phyloP scores from a whole-genome alignment of 1,140 invertebrate genomes.

The Battus philenor region DNA sequence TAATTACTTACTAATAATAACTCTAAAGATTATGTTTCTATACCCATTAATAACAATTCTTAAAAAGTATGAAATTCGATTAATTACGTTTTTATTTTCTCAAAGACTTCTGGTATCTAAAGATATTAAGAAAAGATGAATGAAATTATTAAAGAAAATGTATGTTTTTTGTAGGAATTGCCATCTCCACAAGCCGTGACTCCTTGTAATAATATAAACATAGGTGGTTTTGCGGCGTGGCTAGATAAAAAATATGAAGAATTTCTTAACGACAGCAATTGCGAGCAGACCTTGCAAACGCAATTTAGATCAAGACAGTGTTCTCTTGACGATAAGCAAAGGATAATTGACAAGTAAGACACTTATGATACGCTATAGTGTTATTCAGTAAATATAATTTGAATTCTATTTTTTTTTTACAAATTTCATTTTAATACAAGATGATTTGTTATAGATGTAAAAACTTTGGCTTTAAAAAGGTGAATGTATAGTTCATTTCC shows the following conservation, averaged over 20 bases:
- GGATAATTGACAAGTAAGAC: conserved; percentile 19
- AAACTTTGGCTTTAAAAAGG: too few relatives aligned
- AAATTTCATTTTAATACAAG: too few relatives aligned
- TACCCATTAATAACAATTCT: too few relatives aligned
- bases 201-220: background rate
- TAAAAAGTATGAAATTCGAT: too few relatives aligned
- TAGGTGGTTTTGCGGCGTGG: conserved; percentile 43
- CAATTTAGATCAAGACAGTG: conserved; percentile 16
- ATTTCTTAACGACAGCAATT: conserved; percentile 27
- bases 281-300: conserved; percentile 8
- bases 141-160: background rate
- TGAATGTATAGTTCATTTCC: too few relatives aligned
- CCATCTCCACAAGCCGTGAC: background rate
- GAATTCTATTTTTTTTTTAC: too few relatives aligned
- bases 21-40: background rate
- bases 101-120: background rate
- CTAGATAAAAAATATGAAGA: conserved; percentile 51
- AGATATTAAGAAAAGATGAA: background rate
- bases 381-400: too few relatives aligned
- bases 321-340: conserved; percentile 16
- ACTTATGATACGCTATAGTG: too few relatives aligned
- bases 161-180: conserved; percentile 2
- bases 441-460: too few relatives aligned
- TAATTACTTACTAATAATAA: background rate
- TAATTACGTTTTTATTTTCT: background rate